Conservation (phyloP, 2,113 vertebrate species). For the Hippocampus comes region DNA sequence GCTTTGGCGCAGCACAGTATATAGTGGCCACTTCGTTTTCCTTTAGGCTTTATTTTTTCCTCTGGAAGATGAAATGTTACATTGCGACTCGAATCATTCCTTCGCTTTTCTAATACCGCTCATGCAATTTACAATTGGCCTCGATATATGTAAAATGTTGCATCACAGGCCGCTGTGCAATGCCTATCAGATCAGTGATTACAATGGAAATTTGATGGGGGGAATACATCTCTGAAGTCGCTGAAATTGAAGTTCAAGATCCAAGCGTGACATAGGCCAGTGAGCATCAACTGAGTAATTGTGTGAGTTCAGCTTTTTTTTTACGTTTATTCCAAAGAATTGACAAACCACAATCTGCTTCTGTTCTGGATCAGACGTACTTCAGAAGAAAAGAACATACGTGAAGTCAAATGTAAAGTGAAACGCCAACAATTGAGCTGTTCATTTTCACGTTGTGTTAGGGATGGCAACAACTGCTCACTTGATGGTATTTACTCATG, state of each 20-base stretch:
- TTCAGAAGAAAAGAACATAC: neutral
- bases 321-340: neutral
- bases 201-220: neutral
- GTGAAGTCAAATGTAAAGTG: neutral
- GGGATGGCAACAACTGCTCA: neutral
- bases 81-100: slow-evolving; percentile 43
- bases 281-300: neutral
- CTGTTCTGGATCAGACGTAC: neutral
- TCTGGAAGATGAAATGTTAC: slow-evolving; percentile 50
- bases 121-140: slow-evolving; percentile 39
- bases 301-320: neutral
- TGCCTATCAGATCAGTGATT: neutral
- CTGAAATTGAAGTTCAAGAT: neutral
- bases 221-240: neutral
- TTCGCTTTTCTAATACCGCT: slow-evolving; percentile 37
- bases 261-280: neutral
- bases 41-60: slow-evolving; percentile 35
- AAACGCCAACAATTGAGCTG: neutral
- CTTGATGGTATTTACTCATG: neutral
- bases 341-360: neutral
- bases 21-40: slow-evolving; percentile 37
- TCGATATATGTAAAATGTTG: slow-evolving; percentile 42
- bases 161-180: neutral
- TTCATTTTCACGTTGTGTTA: neutral
- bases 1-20: slow-evolving; percentile 23